Evolutionary conservation across 2,888 invertebrate species (phyloP).

Genomic region (Catonia carolina): DNA sequence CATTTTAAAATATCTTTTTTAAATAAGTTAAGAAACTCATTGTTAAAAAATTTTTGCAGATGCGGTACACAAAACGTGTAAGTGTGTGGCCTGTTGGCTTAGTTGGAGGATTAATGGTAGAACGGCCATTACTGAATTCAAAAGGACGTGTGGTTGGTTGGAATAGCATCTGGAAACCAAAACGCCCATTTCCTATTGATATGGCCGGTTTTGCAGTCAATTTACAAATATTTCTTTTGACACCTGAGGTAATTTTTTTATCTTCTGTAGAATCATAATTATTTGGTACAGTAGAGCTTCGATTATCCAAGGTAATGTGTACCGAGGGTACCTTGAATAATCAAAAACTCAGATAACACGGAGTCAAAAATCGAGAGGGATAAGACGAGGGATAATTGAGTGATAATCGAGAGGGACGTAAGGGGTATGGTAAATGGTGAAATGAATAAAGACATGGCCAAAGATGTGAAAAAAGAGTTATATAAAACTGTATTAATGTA

Average conservation of each 20-base stretch:
- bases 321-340: no score
- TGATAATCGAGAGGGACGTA: not conserved
- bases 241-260: slow-evolving; percentile 44
- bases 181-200: slow-evolving; percentile 90
- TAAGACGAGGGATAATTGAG: not conserved
- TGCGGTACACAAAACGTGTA: slow-evolving; percentile 71
- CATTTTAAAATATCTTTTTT: no score
- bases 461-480: no score
- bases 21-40: no score
- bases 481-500: no score
- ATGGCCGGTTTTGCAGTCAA: slow-evolving; percentile 97
- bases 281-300: no score
- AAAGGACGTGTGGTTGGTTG: slow-evolving; percentile 56
- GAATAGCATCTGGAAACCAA: slow-evolving; percentile 78
- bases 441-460: no score
- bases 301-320: no score
- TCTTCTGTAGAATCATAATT: not conserved
- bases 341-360: no score
- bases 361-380: not conserved
- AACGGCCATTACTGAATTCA: slow-evolving; percentile 71
- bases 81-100: slow-evolving; percentile 95
- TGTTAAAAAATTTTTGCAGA: no score
- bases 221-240: slow-evolving; percentile 61
- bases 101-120: slow-evolving; percentile 90
- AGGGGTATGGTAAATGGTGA: no score